phyloP scores from a whole-genome alignment of 2,888 invertebrate genomes.

The Heliconius ismenius region DNA sequence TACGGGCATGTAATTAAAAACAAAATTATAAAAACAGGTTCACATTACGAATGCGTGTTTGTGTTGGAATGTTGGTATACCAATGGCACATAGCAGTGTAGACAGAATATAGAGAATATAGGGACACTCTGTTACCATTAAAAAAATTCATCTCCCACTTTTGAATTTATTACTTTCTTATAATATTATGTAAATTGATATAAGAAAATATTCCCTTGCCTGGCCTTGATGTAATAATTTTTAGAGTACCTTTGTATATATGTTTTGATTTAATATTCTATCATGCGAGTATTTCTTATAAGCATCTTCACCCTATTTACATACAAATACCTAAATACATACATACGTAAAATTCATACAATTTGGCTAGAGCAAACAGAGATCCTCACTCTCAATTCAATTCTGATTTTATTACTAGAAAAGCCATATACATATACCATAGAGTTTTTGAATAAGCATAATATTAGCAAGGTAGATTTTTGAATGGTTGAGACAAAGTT shows the following conservation, averaged over 20 bases:
- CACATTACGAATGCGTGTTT: too few species aligned
- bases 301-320: background rate
- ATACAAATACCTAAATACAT: background rate
- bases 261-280: conserved; percentile 10
- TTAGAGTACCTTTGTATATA: background rate
- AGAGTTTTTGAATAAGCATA: background rate
- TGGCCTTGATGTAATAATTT: background rate
- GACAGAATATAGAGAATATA: too few species aligned
- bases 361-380: background rate
- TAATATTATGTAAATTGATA: background rate
- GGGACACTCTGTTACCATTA: too few species aligned
- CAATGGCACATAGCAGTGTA: too few species aligned
- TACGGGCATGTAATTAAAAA: too few species aligned
- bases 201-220: background rate
- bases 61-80: too few species aligned
- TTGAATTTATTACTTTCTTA: too few species aligned
- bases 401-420: background rate
- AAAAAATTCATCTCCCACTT: too few species aligned
- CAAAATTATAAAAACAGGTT: too few species aligned
- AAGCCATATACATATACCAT: background rate
- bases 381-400: background rate
- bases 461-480: background rate
- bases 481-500: too few species aligned
- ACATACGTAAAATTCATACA: conserved; percentile 1
- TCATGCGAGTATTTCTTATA: background rate